These are phyloP conservation scores for Coenobita brevimanus DNA, from an alignment of 1,140 invertebrate genomes.

Conservation along the genomic window DNA sequence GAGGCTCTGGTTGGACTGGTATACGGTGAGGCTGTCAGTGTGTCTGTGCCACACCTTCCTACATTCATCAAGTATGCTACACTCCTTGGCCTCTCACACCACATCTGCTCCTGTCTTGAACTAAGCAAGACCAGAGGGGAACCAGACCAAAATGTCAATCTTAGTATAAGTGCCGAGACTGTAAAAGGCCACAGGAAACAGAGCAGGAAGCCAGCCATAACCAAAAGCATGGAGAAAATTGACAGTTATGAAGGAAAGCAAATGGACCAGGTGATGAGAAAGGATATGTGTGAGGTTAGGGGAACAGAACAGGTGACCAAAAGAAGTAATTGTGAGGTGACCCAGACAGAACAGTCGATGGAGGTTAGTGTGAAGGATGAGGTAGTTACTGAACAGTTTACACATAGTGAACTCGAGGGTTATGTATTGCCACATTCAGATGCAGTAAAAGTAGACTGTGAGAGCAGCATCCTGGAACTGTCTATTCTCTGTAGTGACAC, in stretches of 20 bases:
- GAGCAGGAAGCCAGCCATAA: constrained; percentile 7
- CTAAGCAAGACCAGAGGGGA: not conserved
- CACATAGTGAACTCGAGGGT: not conserved
- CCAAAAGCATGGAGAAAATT: not conserved
- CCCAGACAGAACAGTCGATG: not conserved
- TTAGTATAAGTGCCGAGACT: not conserved
- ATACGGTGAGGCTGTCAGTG: constrained; percentile 31
- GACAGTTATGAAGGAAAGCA: not conserved
- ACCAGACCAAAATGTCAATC: not conserved
- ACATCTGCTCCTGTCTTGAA: constrained; percentile 30
- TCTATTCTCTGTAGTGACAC: constrained; percentile 16
- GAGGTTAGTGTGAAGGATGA: not conserved
- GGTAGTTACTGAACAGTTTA: not conserved
- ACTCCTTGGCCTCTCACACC: constrained; percentile 43
- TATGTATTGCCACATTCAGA: not conserved
- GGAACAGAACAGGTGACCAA: not conserved
- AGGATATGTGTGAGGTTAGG: not conserved
- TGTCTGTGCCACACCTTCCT: constrained; percentile 1
- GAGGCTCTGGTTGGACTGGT: constrained; percentile 32
- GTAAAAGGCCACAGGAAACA: not conserved
- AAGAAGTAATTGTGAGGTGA: not conserved
- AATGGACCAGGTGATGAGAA: not conserved
- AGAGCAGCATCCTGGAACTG: constrained; percentile 17
- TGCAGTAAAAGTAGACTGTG: constrained; percentile 7
- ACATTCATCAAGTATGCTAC: constrained; percentile 31